Evolutionary conservation across 92 coral and sea anemone species (phyloP).

Genomic region (Epizoanthus scotinus): DNA sequence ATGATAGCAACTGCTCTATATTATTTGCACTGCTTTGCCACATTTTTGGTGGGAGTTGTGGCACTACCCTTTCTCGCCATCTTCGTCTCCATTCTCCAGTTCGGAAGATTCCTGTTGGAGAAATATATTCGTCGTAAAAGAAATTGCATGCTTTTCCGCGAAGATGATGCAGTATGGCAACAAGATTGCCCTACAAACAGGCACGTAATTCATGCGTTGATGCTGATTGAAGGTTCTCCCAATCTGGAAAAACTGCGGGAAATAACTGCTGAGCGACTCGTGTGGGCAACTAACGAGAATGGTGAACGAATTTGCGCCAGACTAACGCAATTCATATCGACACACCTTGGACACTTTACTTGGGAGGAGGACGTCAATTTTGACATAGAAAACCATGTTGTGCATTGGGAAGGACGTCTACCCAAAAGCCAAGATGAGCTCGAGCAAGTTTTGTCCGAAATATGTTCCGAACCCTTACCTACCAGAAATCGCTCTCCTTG

Average conservation of each 20-base stretch:
- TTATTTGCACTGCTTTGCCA: slow-evolving; percentile 53
- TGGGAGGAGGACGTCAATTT: slow-evolving; percentile 90
- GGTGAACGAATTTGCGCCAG: slow-evolving; percentile 83
- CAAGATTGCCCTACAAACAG: slow-evolving; percentile 92
- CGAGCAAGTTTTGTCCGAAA: slow-evolving; percentile 69
- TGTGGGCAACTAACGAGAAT: slow-evolving; percentile 68
- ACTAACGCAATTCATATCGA: slow-evolving; percentile 71
- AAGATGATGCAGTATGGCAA: slow-evolving; percentile 98
- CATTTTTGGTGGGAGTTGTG: slow-evolving; percentile 51
- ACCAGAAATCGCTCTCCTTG: slow-evolving; percentile 72
- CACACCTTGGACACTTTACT: slow-evolving; percentile 73
- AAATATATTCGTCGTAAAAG: slow-evolving; percentile 56
- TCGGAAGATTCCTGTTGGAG: slow-evolving; percentile 51
- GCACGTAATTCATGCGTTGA: slow-evolving; percentile 87
- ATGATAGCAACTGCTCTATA: slow-evolving; percentile 34
- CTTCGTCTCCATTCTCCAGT: slow-evolving; percentile 53
- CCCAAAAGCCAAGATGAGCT: slow-evolving; percentile 73
- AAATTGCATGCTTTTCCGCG: slow-evolving; percentile 71
- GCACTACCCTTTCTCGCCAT: slow-evolving; percentile 64
- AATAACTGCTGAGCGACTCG: slow-evolving; percentile 79
- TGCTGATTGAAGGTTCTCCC: slow-evolving; percentile 84
- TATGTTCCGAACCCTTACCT: slow-evolving; percentile 72
- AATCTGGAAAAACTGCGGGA: slow-evolving; percentile 73
- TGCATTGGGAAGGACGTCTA: slow-evolving; percentile 69
- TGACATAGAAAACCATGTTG: slow-evolving; percentile 73